These are phyloP conservation scores for Amorpha juglandis DNA, from an alignment of 2,888 invertebrate genomes.

Conservation along the genomic window DNA sequence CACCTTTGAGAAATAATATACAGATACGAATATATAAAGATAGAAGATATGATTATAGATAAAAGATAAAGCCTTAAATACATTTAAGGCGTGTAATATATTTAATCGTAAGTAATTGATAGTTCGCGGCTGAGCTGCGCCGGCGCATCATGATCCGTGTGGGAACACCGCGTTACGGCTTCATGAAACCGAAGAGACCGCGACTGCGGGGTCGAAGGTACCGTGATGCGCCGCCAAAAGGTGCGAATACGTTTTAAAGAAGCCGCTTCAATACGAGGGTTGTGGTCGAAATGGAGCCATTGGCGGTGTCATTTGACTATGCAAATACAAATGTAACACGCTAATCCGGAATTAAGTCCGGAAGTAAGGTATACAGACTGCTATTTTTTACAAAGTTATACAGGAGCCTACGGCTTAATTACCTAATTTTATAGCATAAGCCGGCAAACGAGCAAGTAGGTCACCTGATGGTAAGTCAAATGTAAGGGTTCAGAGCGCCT, in stretches of 20 bases:
- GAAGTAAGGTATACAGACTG: background rate
- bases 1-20: too few relatives aligned
- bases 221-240: conserved; percentile 3
- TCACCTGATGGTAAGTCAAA: too few relatives aligned
- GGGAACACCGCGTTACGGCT: conserved; percentile 3
- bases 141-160: background rate
- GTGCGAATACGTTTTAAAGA: conserved; percentile 22
- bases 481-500: too few relatives aligned
- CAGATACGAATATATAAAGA: too few relatives aligned
- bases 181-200: conserved; percentile 2
- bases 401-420: background rate
- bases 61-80: too few relatives aligned
- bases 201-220: conserved; percentile 11
- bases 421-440: too few relatives aligned
- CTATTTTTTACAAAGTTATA: background rate
- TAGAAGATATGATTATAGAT: too few relatives aligned
- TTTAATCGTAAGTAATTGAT: conserved; percentile 13
- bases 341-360: conserved; percentile 4
- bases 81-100: conserved; percentile 1
- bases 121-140: background rate
- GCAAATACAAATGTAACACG: conserved; percentile 6
- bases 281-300: background rate
- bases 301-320: background rate
- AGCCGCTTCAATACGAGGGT: background rate
- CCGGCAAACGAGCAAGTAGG: too few relatives aligned